phyloP scores from a whole-genome alignment of 2,797 vertebrate genomes.

The Stomatorhinus walkeri region DNA sequence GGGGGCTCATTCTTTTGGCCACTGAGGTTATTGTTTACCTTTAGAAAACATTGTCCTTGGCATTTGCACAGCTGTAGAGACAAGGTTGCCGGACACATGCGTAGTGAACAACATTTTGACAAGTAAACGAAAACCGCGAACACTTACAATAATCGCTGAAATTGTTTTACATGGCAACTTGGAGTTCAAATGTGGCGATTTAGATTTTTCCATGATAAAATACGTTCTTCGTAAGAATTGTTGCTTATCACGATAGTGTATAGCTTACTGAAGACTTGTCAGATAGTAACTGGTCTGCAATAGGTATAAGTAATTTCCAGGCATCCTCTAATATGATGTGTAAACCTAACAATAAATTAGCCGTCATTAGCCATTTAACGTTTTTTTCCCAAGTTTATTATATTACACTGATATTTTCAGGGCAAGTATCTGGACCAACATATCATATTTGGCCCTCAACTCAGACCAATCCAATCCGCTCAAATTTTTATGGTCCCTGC shows the following conservation, averaged over 20 bases:
- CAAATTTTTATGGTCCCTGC: neutral
- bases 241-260: neutral
- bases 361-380: neutral
- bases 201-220: neutral
- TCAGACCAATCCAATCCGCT: neutral
- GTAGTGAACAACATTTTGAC: neutral
- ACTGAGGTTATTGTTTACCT: neutral
- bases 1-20: neutral
- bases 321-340: neutral
- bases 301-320: neutral
- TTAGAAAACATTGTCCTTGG: neutral
- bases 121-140: neutral
- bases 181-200: neutral
- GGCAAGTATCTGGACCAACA: neutral
- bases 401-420: neutral
- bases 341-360: neutral
- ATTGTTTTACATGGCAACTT: neutral
- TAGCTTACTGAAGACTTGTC: neutral
- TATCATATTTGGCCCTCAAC: neutral
- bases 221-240: neutral
- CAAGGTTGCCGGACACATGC: neutral
- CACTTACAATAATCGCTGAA: neutral
- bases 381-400: neutral
- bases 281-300: neutral
- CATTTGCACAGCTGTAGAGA: neutral